phyloP scores from a whole-genome alignment of 2,797 vertebrate genomes.

The Takifugu ocellatus region DNA sequence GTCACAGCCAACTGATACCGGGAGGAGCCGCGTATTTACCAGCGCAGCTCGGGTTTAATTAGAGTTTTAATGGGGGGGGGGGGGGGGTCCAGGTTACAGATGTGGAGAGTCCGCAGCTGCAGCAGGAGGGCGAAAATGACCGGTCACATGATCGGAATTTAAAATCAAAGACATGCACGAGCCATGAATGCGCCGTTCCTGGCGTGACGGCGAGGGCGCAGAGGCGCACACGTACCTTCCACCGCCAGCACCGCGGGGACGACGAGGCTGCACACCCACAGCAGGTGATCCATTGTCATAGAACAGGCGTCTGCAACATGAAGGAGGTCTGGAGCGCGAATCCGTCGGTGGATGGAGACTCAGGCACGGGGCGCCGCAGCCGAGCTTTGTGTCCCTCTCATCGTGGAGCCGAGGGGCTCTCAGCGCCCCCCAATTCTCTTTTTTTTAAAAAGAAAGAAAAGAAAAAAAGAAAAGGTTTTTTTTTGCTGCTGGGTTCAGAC shows the following conservation, averaged over 20 bases:
- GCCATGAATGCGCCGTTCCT: too few relatives aligned
- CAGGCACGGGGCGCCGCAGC: slow-evolving; percentile 48
- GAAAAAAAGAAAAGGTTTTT: background rate
- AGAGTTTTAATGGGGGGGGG: slow-evolving; percentile 39
- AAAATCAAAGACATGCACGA: too few relatives aligned
- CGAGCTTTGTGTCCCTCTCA: slow-evolving; percentile 47
- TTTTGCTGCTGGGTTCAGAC: too few relatives aligned
- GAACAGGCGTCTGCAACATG: slow-evolving; percentile 74
- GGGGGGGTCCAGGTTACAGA: slow-evolving; percentile 14
- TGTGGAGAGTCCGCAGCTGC: slow-evolving; percentile 3
- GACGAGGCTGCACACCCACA: slow-evolving; percentile 78
- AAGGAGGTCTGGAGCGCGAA: slow-evolving; percentile 65
- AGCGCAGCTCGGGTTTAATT: slow-evolving; percentile 20
- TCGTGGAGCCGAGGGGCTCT: slow-evolving; percentile 19
- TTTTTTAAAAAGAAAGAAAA: background rate
- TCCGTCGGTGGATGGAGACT: slow-evolving; percentile 53
- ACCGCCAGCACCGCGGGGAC: slow-evolving; percentile 76
- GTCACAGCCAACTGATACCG: slow-evolving; percentile 31
- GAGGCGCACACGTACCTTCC: slow-evolving; percentile 67
- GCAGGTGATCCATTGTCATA: slow-evolving; percentile 83
- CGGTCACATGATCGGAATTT: too few relatives aligned
- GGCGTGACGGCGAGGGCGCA: too few relatives aligned
- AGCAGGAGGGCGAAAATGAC: background rate
- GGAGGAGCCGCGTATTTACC: slow-evolving; percentile 23
- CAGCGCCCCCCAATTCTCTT: slow-evolving; percentile 18